phyloP scores from a whole-genome alignment of 2,888 invertebrate genomes.

The Chloroclysta siterata region DNA sequence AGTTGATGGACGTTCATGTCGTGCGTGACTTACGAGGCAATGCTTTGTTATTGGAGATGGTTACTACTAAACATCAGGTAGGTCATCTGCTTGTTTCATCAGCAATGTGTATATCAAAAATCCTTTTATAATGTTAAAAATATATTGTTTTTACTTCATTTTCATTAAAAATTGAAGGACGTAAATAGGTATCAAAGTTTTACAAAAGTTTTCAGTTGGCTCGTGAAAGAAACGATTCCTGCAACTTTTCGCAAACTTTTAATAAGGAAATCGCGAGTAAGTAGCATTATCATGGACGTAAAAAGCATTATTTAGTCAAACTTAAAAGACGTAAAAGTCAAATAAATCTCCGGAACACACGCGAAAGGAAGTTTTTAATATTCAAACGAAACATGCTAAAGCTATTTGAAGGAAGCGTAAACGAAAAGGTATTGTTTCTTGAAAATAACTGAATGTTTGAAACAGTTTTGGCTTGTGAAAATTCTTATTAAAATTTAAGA shows the following conservation, averaged over 20 bases:
- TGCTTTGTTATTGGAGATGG: too few species aligned
- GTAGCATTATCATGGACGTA: constrained; percentile 11
- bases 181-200: not conserved
- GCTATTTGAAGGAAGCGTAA: constrained; percentile 9
- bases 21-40: too few species aligned
- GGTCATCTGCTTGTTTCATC: too few species aligned
- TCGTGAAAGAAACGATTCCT: not conserved
- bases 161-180: too few species aligned
- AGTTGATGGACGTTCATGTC: too few species aligned
- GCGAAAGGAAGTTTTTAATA: constrained; percentile 19
- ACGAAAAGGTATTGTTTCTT: not conserved
- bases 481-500: too few species aligned
- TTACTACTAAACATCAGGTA: too few species aligned
- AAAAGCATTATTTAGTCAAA: constrained; percentile 27
- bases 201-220: not conserved
- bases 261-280: constrained; percentile 22
- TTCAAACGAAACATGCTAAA: constrained; percentile 11
- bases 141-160: too few species aligned
- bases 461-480: not conserved
- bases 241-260: constrained; percentile 21
- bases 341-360: constrained; percentile 29
- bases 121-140: too few species aligned
- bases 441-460: constrained; percentile 10
- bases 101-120: too few species aligned
- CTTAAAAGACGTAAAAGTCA: constrained; percentile 32